Evolutionary conservation across 2,113 vertebrate species (phyloP), one percentile per base, ranked within the genome.

Genomic region (Lepus timidus): DNA sequence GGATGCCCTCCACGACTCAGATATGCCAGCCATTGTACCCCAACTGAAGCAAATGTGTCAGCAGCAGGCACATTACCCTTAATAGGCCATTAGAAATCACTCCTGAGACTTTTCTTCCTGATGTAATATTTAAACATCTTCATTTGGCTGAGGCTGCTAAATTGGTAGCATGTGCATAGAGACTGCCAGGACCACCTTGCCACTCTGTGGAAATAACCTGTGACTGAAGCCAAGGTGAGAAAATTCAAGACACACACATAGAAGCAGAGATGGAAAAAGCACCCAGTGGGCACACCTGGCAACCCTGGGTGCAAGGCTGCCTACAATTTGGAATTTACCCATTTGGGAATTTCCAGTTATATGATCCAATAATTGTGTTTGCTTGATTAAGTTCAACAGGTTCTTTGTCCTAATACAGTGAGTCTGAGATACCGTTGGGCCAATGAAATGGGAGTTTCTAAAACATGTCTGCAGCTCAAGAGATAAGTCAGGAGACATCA

Each of bases 1-100:
- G 58, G n/a, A 52, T 10, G 25, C 19, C 39, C 22, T 23, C 39
- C 20, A 8, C 2, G 39, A 29, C 58, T 36, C 62, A 17, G 22
- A 3, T 1, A 6, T 19, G 14, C 29, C n/a, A 1, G 36, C 4
- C 25, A 4, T 1, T 13, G 6, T 13, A 64, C 16, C 39, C 58
- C 27, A 68, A 49, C 27, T 22, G 3, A 31, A 61, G 80, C 3
- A 25, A 44, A 39, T 20, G 27, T 9, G 52, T 44, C 81, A 67
- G 62, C 14, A 86, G 55, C 49, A 82, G 64, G 14, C 16, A 70
- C 1, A 2, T 27, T 44, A 51, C 52, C 0, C 6, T 25, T 65
- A 49, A 23, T 25, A 25, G 61, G 17, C 10, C 44, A 70, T 55
- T 13, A 29, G 36, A 4, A 31, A 36, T 55, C 36, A 76, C 78